Base-by-base conservation (phyloP, 2,888 invertebrate species). In the Norana najaformis region DNA sequence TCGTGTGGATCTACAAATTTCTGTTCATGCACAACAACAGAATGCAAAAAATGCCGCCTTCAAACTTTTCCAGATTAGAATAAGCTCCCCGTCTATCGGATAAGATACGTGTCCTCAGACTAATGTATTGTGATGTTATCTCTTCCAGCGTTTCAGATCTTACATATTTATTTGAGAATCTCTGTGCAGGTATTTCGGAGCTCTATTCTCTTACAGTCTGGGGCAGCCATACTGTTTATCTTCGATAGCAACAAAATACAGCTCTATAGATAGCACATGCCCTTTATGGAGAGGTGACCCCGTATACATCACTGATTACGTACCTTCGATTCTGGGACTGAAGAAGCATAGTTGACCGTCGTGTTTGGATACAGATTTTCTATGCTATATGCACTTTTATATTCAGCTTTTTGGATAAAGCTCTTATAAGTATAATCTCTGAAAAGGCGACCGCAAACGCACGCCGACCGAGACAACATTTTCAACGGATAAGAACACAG, bases 361-460 rank as follows among this genome's bases (percentile, higher is more conserved):
- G 37, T 8, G 83, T n/a, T 89, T 37, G 38, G 89, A 83, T 89
- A 89, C 14, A 89, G 35, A 23, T 89, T 83, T 36, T 89, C 89
- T 39, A 83, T 11, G 34, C 38, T 89, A 88, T 88, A 90, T 38
- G 53, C 82, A 53, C 89, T 88, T 39, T 88, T 90, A 53, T 90
- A 69, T 36, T 85, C 85, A 36, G 85, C 85, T 85, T 36, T 85
- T 85, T 85, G 85, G 36, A 37, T 35, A 37, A 37, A 35, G 37
- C 37, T 36, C 20, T 13, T 85, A 37, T 37, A 85, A 3, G 35
- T 36, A 69, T 23, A 85, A 36, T 85, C 35, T 85, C 85, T 11
- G 85, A 85, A 85, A 85, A 85, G 85, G 35, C 85, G 85, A 85
- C 35, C n/a, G 14, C 35, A 85, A 35, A 37, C 85, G 35, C 18